These are phyloP conservation scores for Blennius ocellaris DNA, from an alignment of 2,113 vertebrate species.

Conservation along the genomic window DNA sequence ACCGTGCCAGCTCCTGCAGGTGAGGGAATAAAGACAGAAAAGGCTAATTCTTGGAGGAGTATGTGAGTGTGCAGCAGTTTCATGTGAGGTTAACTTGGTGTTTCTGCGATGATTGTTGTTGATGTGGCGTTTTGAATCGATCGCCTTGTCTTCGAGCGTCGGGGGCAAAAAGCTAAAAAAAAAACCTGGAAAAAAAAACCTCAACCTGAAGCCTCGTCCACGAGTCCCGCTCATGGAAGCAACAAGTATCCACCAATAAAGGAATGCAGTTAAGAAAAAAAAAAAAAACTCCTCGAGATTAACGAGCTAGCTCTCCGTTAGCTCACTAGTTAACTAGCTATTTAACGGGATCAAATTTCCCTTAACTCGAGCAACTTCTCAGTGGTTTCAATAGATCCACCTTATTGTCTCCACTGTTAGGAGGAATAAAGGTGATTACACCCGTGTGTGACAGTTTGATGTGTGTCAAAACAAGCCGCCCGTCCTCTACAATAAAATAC, in stretches of 20 bases:
- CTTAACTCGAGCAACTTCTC: no score
- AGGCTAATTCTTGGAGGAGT: rapidly evolving
- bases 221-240: not conserved
- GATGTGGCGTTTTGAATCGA: conserved; percentile 26
- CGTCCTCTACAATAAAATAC: no score
- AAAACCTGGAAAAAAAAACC: not conserved
- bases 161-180: no score
- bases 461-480: no score
- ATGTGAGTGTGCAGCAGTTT: rapidly evolving
- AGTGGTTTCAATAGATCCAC: no score
- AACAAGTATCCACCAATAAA: conserved; percentile 47
- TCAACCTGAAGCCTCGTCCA: not conserved
- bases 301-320: conserved; percentile 42
- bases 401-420: no score
- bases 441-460: no score
- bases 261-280: not conserved
- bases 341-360: no score
- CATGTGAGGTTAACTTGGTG: not conserved
- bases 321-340: conserved; percentile 41
- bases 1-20: conserved; percentile 30
- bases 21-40: not conserved
- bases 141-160: no score
- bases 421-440: no score
- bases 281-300: not conserved
- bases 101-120: not conserved